Evolutionary conservation across 35 echinoderm and acorn worm genomes (phyloP).

Genomic region (Amphiura filiformis): DNA sequence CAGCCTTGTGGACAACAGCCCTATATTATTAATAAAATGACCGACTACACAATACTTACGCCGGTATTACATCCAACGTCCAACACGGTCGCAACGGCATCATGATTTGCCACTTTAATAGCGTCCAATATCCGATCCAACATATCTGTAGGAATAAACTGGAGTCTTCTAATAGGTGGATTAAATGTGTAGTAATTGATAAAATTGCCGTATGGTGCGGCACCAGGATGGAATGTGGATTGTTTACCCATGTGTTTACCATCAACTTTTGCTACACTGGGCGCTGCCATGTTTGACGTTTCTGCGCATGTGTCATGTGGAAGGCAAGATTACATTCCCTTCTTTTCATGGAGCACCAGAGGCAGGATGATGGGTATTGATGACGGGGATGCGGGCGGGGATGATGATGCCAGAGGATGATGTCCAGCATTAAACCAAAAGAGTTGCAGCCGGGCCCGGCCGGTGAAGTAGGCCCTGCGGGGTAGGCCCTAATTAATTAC

Average conservation of each 20-base stretch:
- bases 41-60: slow-evolving; percentile 27
- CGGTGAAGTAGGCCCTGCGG: too few species aligned
- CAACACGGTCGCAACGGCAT: not conserved
- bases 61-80: slow-evolving; percentile 53
- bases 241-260: too few species aligned
- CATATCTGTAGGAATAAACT: slow-evolving; percentile 20
- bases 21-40: not conserved
- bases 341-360: too few species aligned
- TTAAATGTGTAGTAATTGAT: slow-evolving; percentile 63
- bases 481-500: too few species aligned
- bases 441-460: too few species aligned
- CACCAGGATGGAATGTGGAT: slow-evolving; percentile 32
- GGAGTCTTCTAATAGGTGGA: slow-evolving; percentile 37
- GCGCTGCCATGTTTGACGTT: slow-evolving; percentile 49
- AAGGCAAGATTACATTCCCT: too few species aligned
- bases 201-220: slow-evolving; percentile 61
- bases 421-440: too few species aligned
- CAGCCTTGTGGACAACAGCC: not conserved
- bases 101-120: not conserved
- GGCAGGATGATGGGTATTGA: too few species aligned
- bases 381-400: too few species aligned
- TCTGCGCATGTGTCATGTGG: too few species aligned
- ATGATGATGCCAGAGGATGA: too few species aligned
- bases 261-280: too few species aligned
- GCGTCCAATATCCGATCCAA: not conserved